Percentiles rank a stretch among this genome's conserved stretches.
Conservation (phyloP, 2,888 invertebrate genomes). For the Drosophila mulleri region DNA sequence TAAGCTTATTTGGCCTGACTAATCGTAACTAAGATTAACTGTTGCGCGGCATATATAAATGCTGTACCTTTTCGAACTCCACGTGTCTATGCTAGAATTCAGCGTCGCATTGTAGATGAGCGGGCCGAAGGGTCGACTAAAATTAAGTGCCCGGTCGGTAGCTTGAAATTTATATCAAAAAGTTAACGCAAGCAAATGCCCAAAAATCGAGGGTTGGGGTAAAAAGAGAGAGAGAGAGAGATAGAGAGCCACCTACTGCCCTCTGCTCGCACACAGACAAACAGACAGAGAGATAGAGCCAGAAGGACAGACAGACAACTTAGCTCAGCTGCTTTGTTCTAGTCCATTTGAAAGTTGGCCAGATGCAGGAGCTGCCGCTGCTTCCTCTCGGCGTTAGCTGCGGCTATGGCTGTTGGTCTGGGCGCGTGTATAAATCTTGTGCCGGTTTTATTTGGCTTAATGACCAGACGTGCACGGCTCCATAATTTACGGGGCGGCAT, state of each 20-base stretch:
- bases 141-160: constrained; percentile 66
- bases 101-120: not conserved
- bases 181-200: constrained; percentile 57
- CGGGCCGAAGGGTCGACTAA: constrained; percentile 24
- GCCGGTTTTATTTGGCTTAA: constrained; percentile 84
- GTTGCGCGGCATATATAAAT: constrained; percentile 70
- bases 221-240: too few species aligned
- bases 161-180: constrained; percentile 72
- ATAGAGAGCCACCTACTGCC: not conserved
- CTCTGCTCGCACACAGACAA: not conserved
- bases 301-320: not conserved
- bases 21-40: constrained; percentile 78
- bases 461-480: constrained; percentile 83
- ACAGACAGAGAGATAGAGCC: not conserved
- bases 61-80: constrained; percentile 41
- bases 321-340: constrained; percentile 48
- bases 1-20: constrained; percentile 73
- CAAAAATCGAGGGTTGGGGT: constrained; percentile 40
- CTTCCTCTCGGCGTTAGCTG: constrained; percentile 8
- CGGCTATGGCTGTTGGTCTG: constrained; percentile 34
- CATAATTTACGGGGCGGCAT: constrained; percentile 81
- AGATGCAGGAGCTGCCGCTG: constrained; percentile 41
- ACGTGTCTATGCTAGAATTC: constrained; percentile 51
- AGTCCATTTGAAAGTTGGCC: constrained; percentile 70
- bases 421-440: constrained; percentile 82